Percentiles rank a stretch among this genome's conserved stretches.
These are phyloP conservation scores for Emydoidea blandingii DNA, from an alignment of 2,797 vertebrate species.

Conservation along the genomic window DNA sequence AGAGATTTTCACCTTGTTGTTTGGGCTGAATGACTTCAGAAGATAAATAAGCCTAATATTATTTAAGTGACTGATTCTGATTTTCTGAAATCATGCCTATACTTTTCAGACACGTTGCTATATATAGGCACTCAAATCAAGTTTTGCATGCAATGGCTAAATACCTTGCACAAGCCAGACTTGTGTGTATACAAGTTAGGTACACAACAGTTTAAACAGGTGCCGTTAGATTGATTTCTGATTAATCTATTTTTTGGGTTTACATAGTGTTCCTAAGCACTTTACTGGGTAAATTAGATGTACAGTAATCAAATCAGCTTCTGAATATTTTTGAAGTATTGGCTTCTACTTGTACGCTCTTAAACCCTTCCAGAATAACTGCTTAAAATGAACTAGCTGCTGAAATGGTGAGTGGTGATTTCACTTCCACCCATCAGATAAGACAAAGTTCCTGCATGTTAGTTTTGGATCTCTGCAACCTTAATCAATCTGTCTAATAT, in stretches of 20 bases:
- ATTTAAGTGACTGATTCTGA: neutral
- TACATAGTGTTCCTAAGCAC: neutral
- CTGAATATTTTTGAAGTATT: neutral
- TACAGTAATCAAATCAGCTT: neutral
- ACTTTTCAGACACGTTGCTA: neutral
- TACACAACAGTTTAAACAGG: rapidly evolving
- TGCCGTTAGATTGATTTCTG: neutral
- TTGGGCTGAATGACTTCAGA: neutral
- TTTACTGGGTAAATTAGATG: neutral
- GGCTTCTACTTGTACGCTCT: neutral
- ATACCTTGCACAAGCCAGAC: neutral
- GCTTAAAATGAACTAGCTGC: neutral
- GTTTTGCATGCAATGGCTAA: neutral
- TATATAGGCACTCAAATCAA: neutral
- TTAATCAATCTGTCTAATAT: neutral
- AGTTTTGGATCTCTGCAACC: neutral
- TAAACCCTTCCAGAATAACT: neutral
- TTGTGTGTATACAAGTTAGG: neutral
- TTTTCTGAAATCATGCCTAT: neutral
- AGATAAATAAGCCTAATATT: neutral
- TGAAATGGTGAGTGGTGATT: neutral
- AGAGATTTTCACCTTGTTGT: neutral
- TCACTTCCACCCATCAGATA: slow-evolving; percentile 1
- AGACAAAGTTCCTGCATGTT: neutral
- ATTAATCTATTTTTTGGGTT: neutral